Base-by-base conservation (phyloP, 2,113 vertebrate species). In the Cololabis saira region DNA sequence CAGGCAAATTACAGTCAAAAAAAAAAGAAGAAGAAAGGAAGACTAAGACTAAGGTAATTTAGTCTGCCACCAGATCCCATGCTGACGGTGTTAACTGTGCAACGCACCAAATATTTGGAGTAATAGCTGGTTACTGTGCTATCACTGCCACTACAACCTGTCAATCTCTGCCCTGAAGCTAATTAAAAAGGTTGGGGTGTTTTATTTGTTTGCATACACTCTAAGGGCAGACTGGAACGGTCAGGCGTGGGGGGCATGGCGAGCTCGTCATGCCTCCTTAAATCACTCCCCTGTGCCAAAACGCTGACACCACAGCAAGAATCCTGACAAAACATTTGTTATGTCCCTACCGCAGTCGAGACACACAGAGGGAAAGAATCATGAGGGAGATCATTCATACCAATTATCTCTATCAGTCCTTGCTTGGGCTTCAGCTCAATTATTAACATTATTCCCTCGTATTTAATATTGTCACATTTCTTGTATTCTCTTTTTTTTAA, bases 81-180 rank as follows among this genome's bases (percentile, higher is more conserved):
- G 18, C 67, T 74, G 66, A 73, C 58, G 67, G 83, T 52, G 62
- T 91, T 68, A 77, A 68, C 84, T 62, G 77, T 83, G 87, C 86
- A 88, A 90, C 80, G 55, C 65, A 81, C 81, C 85, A 91, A 93
- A 93, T 93, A 93, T 93, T 93, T 91, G 81, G 78, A 77, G 74
- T 92, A 92, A 92, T 92, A 87, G 88, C 69, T 86, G 76, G 87
- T 91, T 89, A 92, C 91, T 85, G 90, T 30, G 83, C 76, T 88
- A 82, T 91, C 84, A 79, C 79, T 59, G 76, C 51, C 77, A 62
- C 73, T 73, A 73, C 66, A 50, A 76, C 71, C 87, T 92, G 89
- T 92, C 92, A 92, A 65, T 85, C 88, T 86, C 57, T 61, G 73
- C 76, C 81, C 82, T 68, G 51, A 19, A 78, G 89, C 83, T 93